phyloP scores from a whole-genome alignment of 2,113 vertebrate genomes.

The Calidris pugnax region DNA sequence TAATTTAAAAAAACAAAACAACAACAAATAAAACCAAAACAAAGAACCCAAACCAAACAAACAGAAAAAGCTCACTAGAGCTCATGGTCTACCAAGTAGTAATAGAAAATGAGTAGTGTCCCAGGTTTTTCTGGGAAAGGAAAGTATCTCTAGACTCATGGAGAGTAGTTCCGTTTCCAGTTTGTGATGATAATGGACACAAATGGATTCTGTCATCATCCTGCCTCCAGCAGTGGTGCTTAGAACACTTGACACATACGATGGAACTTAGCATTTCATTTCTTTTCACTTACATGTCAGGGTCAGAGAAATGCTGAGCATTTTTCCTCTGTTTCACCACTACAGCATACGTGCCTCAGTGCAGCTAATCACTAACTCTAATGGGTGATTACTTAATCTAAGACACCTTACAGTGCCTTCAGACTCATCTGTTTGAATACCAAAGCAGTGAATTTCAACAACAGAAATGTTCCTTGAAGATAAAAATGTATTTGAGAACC shows the following conservation, averaged over 20 bases:
- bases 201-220: not conserved
- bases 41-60: not conserved
- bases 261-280: not conserved
- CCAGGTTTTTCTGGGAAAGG: not conserved
- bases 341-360: not conserved
- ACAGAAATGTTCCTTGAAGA: not conserved
- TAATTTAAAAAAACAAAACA: not conserved
- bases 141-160: not conserved
- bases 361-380: slow-evolving; percentile 38
- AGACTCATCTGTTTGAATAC: not conserved
- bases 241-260: not conserved
- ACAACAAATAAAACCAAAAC: not conserved
- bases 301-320: not conserved
- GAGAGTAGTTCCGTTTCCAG: not conserved
- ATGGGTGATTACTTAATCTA: not conserved
- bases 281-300: not conserved
- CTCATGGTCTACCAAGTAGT: not conserved
- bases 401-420: not conserved
- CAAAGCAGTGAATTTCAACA: not conserved
- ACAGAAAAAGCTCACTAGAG: not conserved
- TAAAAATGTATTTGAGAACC: not conserved
- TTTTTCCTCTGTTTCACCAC: not conserved
- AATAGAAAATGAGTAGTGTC: not conserved
- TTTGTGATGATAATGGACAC: not conserved
- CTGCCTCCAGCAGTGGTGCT: not conserved